Evolutionary conservation across 1,140 invertebrate genomes (phyloP).

Genomic region (Oryctes rhinoceros): DNA sequence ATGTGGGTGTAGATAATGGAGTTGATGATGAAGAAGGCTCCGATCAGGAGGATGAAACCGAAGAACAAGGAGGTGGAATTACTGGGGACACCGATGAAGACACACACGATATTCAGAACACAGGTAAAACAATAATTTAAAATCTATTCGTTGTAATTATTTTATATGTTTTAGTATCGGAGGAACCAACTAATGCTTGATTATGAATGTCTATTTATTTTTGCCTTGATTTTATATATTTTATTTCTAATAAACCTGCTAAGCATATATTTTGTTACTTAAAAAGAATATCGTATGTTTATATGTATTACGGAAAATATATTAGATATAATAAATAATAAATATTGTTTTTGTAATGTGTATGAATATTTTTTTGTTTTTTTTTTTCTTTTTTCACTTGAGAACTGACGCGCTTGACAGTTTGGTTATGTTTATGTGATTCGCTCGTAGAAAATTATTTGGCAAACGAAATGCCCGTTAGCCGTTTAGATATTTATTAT

Average conservation of each 20-base stretch:
- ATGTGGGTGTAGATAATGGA: conserved; percentile 76
- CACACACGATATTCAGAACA: conserved; percentile 18
- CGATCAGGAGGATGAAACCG: conserved; percentile 51
- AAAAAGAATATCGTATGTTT: neutral
- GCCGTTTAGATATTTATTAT: conserved; percentile 88
- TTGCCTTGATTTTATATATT: neutral
- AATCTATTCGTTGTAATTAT: neutral
- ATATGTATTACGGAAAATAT: conserved; percentile 3
- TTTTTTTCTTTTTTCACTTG: neutral
- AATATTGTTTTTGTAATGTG: conserved; percentile 6
- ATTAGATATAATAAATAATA: neutral
- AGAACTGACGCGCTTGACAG: neutral
- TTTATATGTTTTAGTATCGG: neutral
- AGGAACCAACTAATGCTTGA: conserved; percentile 1
- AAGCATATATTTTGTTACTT: neutral
- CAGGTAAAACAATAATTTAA: conserved; percentile 9
- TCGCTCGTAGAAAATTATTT: conserved; percentile 43
- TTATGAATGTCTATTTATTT: neutral
- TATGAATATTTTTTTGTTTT: neutral
- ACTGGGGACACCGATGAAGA: conserved; percentile 61
- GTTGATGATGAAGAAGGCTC: conserved; percentile 66
- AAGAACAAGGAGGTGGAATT: conserved; percentile 57
- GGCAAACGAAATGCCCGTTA: conserved; percentile 70
- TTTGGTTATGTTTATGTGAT: conserved; percentile 11
- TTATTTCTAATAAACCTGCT: neutral